These are phyloP conservation scores for Aplocera efformata DNA, from an alignment of 2,888 invertebrate genomes.

Conservation along the genomic window DNA sequence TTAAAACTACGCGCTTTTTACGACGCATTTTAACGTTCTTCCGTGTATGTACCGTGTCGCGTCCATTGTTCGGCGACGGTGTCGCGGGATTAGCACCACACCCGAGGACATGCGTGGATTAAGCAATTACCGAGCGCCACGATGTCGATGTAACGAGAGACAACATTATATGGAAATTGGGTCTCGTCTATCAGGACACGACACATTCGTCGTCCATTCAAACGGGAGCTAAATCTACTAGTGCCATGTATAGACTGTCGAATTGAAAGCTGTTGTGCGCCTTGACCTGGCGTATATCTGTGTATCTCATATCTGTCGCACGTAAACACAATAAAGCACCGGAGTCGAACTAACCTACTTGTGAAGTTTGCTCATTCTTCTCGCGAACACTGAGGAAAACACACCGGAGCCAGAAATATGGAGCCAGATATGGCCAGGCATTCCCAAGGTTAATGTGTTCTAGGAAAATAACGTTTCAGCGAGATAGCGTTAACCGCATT, in stretches of 20 bases:
- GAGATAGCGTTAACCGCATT: constrained; percentile 34
- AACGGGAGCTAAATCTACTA: constrained; percentile 63
- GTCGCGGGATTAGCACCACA: constrained; percentile 48
- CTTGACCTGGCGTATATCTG: constrained; percentile 69
- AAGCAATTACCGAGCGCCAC: constrained; percentile 55
- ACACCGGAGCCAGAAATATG: constrained; percentile 40
- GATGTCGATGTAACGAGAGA: constrained; percentile 48
- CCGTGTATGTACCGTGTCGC: constrained; percentile 63
- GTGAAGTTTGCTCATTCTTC: constrained; percentile 63
- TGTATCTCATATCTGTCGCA: constrained; percentile 75
- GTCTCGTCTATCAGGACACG: constrained; percentile 51
- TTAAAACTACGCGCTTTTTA: constrained; percentile 75
- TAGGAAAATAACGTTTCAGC: constrained; percentile 35
- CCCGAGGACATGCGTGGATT: constrained; percentile 60
- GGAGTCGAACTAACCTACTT: constrained; percentile 71
- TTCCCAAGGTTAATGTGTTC: constrained; percentile 41
- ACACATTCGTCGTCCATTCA: constrained; percentile 34
- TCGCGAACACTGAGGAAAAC: constrained; percentile 50
- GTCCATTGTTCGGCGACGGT: constrained; percentile 56
- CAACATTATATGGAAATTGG: constrained; percentile 63
- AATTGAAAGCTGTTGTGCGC: constrained; percentile 73
- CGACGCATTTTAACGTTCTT: constrained; percentile 70
- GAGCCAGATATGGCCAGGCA: constrained; percentile 36
- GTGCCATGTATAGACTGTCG: constrained; percentile 62
- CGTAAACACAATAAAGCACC: constrained; percentile 77